These are phyloP conservation scores for Peromyscus nudipes DNA, from an alignment of 2,797 vertebrate species.

Conservation along the genomic window DNA sequence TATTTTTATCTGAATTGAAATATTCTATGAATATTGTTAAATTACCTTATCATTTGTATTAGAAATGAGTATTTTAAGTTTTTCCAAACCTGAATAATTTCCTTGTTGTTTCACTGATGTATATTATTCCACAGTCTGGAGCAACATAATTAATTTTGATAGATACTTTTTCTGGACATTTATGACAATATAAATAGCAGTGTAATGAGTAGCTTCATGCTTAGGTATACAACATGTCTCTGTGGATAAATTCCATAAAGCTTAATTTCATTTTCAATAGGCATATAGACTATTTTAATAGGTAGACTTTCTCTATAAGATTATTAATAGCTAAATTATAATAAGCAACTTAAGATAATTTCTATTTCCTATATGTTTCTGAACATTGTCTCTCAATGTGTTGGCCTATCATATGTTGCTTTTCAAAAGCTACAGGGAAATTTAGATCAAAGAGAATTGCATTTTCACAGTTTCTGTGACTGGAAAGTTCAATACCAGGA, in stretches of 20 bases:
- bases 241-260: not conserved
- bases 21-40: not conserved
- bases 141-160: not conserved
- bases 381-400: not conserved
- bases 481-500: not conserved
- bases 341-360: not conserved
- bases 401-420: not conserved
- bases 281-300: not conserved
- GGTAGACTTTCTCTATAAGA: not conserved
- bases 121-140: not conserved
- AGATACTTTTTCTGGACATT: not conserved
- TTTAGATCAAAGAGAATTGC: not conserved
- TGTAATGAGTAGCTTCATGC: not conserved
- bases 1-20: not conserved
- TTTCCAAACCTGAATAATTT: not conserved
- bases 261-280: not conserved
- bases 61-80: not conserved
- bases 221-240: not conserved
- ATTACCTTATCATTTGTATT: not conserved
- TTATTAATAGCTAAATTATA: not conserved
- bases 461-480: not conserved
- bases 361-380: not conserved
- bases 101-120: not conserved
- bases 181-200: not conserved
- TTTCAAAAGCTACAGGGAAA: not conserved